phyloP scores from a whole-genome alignment of 2,888 invertebrate species.

The Drosophila sordidapex region DNA sequence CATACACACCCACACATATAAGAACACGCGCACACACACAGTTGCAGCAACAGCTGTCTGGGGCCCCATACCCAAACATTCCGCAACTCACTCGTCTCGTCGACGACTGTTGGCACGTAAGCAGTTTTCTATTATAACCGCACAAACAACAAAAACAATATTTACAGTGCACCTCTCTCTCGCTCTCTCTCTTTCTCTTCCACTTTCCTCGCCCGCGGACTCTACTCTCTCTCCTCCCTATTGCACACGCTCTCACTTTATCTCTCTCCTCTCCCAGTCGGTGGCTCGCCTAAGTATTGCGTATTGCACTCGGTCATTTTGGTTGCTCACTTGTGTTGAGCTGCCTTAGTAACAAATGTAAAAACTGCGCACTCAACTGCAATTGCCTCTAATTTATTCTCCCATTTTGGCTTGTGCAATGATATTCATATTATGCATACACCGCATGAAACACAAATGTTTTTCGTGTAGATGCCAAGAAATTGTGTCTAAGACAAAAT shows the following conservation, averaged over 20 bases:
- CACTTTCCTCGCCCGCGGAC: not conserved
- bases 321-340: constrained; percentile 5
- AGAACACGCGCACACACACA: not conserved
- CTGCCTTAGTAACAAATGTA: constrained; percentile 59
- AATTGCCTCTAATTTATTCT: constrained; percentile 55
- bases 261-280: not conserved
- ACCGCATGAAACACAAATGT: constrained; percentile 29
- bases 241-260: not conserved
- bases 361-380: constrained; percentile 52
- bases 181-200: constrained; percentile 3
- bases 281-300: not conserved
- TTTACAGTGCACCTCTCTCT: constrained; percentile 30
- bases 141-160: constrained; percentile 53
- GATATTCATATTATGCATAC: constrained; percentile 62
- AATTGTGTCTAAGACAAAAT: constrained; percentile 21
- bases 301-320: constrained; percentile 21
- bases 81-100: constrained; percentile 19
- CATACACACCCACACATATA: not conserved
- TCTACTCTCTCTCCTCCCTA: not conserved
- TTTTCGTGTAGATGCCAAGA: constrained; percentile 20
- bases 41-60: constrained; percentile 44
- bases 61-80: not conserved
- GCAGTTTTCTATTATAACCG: constrained; percentile 75
- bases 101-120: constrained; percentile 69
- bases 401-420: constrained; percentile 21